Evolutionary conservation across 2,888 invertebrate genomes (phyloP), one percentile per base, ranked within the genome.

Genomic region (Archaeoteleia sp.): DNA sequence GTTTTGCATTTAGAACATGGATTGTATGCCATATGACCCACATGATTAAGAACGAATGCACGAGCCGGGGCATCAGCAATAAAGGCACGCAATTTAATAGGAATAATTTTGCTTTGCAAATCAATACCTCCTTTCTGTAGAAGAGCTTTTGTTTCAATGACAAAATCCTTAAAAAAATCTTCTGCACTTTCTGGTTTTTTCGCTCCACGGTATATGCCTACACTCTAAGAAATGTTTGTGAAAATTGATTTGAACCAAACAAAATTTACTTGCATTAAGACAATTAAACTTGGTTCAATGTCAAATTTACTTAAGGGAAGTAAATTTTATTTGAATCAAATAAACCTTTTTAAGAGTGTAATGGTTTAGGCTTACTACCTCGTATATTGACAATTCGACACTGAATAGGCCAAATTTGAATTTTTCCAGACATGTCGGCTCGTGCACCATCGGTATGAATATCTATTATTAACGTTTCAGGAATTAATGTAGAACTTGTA

Each of bases 11-110:
- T 70, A 9, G 49, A 61, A 35, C 73, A 75, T 9, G 70, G 63
- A 30, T 62, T 60, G 8, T 30, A 53, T 12, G 71, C 57, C 10
- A 45, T 68, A 40, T 74, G 74, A 2, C 72, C 61, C 30, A 49
- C 48, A n/a, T 65, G 63, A 43, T 72, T 66, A 3, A 72, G 20
- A 2, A 71, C 35, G 20, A 70, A 69, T 1, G 67, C 62, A 37
- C 70, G 63, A 1, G 74, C 74, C 4, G 73, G 74, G n/a, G 73
- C 74, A 67, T 76, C 74, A 13, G 71, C 72, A 25, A 68, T 63
- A 14, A 72, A 57, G 5, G 51, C 55, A 25, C 62, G 13, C 40
- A 72, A 46, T 5, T 14, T 15, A 8, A 72, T 39, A 13, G 45
- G 42, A 14, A 62, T 40, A n/a, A 9, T 29, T 51, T 17, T 51